Conservation (phyloP, 2,113 vertebrate species). For the Leiothrix lutea region DNA sequence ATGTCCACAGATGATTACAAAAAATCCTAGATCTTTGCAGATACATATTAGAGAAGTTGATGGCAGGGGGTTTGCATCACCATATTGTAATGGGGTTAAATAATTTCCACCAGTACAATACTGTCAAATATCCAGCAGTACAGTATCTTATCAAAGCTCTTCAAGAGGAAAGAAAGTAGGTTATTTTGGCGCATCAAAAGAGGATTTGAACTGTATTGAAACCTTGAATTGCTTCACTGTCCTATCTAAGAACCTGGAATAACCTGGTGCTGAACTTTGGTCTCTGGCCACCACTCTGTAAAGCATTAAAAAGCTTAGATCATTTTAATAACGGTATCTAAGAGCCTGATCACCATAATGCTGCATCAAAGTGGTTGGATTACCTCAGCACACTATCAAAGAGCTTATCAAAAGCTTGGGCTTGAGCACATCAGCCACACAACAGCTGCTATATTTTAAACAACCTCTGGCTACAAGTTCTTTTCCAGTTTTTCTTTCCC, state of each 20-base stretch:
- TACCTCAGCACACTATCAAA: slow-evolving; percentile 57
- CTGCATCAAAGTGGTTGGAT: slow-evolving; percentile 37
- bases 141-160: neutral
- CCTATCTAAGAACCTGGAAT: neutral
- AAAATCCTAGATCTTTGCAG: neutral
- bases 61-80: neutral
- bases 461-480: slow-evolving; percentile 56
- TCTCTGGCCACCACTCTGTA: neutral
- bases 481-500: slow-evolving; percentile 63
- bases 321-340: slow-evolving; percentile 49
- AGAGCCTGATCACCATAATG: slow-evolving; percentile 48
- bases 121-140: neutral
- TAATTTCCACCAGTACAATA: neutral
- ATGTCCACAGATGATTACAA: neutral
- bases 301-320: slow-evolving; percentile 9
- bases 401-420: slow-evolving; percentile 45
- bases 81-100: neutral
- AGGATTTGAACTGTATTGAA: neutral
- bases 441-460: slow-evolving; percentile 66
- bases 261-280: slow-evolving; percentile 6
- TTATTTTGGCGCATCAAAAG: neutral
- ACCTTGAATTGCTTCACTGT: slow-evolving; percentile 20
- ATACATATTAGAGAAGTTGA: neutral
- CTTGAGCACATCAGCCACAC: slow-evolving; percentile 43
- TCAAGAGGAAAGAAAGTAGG: neutral